Conservation (phyloP, 2,888 invertebrate species). For the Parnassius orleans region DNA sequence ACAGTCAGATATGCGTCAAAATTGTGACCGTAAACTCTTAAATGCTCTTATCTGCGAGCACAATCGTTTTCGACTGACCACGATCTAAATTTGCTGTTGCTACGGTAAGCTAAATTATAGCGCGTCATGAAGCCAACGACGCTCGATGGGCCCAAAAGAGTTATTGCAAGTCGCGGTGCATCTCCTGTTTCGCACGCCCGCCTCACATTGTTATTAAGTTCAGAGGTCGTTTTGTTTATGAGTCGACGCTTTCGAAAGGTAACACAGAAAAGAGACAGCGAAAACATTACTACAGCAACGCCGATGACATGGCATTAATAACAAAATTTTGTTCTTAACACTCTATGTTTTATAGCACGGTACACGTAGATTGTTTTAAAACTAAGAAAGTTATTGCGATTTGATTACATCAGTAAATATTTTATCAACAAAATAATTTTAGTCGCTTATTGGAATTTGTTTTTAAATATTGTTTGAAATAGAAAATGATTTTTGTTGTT, state of each 20-base stretch:
- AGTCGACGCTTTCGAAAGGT: conserved; percentile 77
- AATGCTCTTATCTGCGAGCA: conserved; percentile 56
- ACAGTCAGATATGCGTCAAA: conserved; percentile 58
- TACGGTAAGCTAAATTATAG: conserved; percentile 56
- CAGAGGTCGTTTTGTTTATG: conserved; percentile 79
- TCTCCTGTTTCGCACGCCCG: conserved; percentile 79
- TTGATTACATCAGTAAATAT: neutral
- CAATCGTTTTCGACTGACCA: conserved; percentile 51
- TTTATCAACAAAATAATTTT: neutral
- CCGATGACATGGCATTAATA: conserved; percentile 78
- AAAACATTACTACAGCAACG: conserved; percentile 67
- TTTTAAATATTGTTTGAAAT: too few relatives aligned
- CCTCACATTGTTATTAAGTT: conserved; percentile 78
- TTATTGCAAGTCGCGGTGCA: conserved; percentile 71
- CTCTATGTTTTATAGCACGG: neutral
- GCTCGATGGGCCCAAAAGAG: conserved; percentile 67
- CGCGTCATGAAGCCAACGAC: conserved; percentile 60
- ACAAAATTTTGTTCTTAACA: conserved; percentile 59
- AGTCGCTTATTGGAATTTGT: too few relatives aligned
- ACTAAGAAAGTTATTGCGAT: too few relatives aligned
- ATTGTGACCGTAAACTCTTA: conserved; percentile 58
- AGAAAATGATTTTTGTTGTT: too few relatives aligned
- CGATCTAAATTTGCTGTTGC: conserved; percentile 57
- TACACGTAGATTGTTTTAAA: too few relatives aligned
- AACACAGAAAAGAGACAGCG: conserved; percentile 66